phyloP scores from a whole-genome alignment of 2,888 invertebrate species.

The Tinea trinotella region DNA sequence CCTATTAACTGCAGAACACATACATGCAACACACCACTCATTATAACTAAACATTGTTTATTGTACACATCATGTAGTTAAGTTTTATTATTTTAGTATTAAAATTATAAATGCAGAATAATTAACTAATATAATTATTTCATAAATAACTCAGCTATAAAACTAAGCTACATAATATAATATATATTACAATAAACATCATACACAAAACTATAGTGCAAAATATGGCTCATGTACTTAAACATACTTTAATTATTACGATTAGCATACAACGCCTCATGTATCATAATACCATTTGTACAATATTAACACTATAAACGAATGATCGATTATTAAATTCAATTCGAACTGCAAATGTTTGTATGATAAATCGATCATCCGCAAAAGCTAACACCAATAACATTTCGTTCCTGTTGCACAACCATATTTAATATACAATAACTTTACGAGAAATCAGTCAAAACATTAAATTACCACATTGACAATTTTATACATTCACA shows the following conservation, averaged over 20 bases:
- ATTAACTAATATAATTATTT: neutral
- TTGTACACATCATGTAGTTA: neutral
- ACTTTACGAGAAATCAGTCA: neutral
- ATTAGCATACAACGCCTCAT: neutral
- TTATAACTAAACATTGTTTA: slow-evolving; percentile 21
- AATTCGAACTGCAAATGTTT: neutral
- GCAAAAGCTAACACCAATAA: slow-evolving; percentile 14
- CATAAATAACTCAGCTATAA: neutral
- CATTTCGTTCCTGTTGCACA: neutral
- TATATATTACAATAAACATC: slow-evolving; percentile 27
- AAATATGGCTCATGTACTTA: neutral
- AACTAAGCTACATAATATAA: neutral
- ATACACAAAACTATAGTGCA: slow-evolving; percentile 36
- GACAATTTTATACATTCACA: neutral
- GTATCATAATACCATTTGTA: neutral
- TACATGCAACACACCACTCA: slow-evolving; percentile 39
- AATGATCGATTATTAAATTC: neutral
- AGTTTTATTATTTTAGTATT: neutral
- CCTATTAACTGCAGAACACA: slow-evolving; percentile 49
- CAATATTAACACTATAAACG: neutral
- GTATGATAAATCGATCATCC: neutral
- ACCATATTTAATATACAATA: neutral
- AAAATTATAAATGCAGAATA: neutral
- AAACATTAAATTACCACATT: neutral
- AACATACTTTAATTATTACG: neutral